A percentile compares a stretch with the other conserved stretches of the same genome.
These are phyloP conservation scores for Butorides virescens DNA, from an alignment of 2,113 vertebrate genomes.

Conservation along the genomic window DNA sequence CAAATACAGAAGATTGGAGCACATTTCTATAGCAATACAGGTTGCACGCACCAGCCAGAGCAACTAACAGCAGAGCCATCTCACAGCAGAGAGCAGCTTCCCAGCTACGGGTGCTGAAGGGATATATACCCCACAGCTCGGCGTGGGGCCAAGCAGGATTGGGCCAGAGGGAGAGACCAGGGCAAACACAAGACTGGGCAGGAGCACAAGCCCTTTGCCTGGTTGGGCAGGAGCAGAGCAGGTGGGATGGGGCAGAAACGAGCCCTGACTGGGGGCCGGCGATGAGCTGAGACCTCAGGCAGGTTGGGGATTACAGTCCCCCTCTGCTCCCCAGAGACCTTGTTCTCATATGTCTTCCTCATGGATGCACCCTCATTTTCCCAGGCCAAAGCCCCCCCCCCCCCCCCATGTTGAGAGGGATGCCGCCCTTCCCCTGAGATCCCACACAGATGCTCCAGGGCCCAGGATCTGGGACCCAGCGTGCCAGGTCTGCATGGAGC, in stretches of 20 bases:
- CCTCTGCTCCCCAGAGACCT: neutral
- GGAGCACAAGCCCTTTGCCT: neutral
- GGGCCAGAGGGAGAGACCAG: neutral
- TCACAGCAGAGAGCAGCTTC: neutral
- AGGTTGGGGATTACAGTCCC: neutral
- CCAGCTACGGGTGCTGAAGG: neutral
- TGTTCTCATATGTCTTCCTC: neutral
- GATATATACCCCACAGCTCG: neutral
- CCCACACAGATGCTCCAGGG: neutral
- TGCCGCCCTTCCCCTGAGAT: neutral
- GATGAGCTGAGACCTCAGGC: neutral
- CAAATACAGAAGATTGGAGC: neutral
- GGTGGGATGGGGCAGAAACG: neutral
- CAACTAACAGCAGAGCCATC: neutral
- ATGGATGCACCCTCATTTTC: neutral
- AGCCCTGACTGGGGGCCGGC: neutral
- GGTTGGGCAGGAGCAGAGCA: neutral
- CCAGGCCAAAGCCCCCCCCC: neutral
- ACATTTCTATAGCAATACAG: neutral
- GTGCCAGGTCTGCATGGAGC: accelerated
- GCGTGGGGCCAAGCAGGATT: neutral
- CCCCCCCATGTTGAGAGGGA: neutral
- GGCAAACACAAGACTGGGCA: neutral
- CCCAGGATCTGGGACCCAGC: neutral
- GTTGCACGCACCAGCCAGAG: neutral